These are phyloP conservation scores for Clunio marinus DNA, from an alignment of 2,888 invertebrate species.

Conservation along the genomic window DNA sequence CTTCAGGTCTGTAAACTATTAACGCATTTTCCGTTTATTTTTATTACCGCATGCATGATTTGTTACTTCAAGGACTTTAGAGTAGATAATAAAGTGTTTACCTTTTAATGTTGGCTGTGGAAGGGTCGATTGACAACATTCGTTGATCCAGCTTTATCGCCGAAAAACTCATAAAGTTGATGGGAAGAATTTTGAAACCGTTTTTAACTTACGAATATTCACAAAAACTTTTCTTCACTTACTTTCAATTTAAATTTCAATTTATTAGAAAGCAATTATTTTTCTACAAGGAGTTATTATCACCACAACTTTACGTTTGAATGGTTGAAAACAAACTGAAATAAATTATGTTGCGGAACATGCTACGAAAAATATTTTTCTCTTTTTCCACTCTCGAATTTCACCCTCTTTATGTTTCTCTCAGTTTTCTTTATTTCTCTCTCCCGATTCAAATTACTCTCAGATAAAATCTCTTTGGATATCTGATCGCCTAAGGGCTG, in stretches of 20 bases:
- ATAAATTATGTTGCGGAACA: background rate
- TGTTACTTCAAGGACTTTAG: background rate
- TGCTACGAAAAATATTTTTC: background rate
- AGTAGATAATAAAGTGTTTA: background rate
- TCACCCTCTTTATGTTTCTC: no score
- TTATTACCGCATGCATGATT: background rate
- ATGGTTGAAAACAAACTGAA: background rate
- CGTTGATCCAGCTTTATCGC: constrained; percentile 30
- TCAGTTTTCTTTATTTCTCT: background rate
- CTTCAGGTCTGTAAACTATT: background rate
- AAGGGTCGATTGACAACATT: constrained; percentile 31
- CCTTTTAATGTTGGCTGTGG: constrained; percentile 26
- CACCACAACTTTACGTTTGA: background rate
- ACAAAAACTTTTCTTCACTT: no score
- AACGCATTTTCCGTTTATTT: no score
- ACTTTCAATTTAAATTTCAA: no score
- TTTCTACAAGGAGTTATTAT: no score
- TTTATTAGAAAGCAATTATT: no score
- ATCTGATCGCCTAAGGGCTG: background rate
- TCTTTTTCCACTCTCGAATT: no score
- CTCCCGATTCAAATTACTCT: background rate
- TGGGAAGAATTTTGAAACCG: constrained; percentile 30
- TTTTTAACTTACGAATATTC: no score
- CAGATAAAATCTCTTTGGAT: background rate
- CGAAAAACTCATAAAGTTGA: constrained; percentile 28